These are phyloP conservation scores for Calyptomena viridis DNA, from an alignment of 2,113 vertebrate genomes.

Conservation along the genomic window DNA sequence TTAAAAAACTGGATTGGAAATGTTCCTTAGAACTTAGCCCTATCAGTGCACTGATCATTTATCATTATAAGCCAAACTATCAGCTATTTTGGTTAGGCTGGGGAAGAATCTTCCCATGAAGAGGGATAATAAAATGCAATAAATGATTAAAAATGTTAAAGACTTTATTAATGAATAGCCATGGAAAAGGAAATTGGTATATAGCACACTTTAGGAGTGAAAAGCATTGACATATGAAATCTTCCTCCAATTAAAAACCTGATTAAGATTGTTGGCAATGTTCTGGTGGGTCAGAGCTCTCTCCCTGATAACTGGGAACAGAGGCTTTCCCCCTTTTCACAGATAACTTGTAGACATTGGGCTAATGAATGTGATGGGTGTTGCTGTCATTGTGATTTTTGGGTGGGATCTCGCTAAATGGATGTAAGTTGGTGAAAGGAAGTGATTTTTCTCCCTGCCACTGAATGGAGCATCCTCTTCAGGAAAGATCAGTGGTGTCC, in stretches of 20 bases:
- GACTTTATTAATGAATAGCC: not conserved
- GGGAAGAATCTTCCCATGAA: not conserved
- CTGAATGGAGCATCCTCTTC: not conserved
- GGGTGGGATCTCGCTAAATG: not conserved
- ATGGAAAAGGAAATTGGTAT: not conserved
- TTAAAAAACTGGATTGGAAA: not conserved
- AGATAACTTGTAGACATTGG: not conserved
- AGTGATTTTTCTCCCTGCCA: not conserved
- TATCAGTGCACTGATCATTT: not conserved
- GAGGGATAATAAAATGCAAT: not conserved
- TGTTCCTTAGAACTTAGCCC: not conserved
- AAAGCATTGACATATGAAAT: not conserved
- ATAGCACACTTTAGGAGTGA: not conserved
- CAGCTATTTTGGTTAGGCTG: not conserved
- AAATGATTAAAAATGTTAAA: not conserved
- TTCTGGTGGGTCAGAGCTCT: not conserved
- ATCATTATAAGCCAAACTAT: not conserved
- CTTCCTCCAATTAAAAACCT: not conserved
- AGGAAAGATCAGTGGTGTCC: not conserved
- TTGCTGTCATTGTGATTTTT: not conserved
- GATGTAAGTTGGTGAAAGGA: not conserved
- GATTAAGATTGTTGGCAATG: not conserved
- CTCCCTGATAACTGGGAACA: not conserved
- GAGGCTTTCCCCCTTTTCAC: not conserved
- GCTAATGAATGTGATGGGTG: not conserved